These are phyloP conservation scores for Scaptomyza flava DNA, from an alignment of 2,888 invertebrate species.

Conservation along the genomic window DNA sequence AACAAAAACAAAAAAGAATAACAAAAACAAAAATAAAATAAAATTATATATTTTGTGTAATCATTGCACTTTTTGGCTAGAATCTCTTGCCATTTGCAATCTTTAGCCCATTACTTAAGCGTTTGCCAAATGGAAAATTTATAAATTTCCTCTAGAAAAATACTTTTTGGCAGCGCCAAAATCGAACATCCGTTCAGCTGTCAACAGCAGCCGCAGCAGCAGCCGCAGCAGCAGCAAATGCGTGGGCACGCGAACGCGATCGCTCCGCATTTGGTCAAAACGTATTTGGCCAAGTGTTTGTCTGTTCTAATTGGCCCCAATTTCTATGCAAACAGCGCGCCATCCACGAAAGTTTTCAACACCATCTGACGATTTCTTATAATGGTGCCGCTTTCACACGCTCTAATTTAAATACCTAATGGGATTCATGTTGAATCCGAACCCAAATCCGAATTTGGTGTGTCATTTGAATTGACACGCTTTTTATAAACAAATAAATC, in stretches of 20 bases:
- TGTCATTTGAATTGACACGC: slow-evolving; percentile 36
- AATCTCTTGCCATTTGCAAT: slow-evolving; percentile 10
- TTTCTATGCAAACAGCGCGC: slow-evolving; percentile 73
- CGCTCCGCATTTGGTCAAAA: slow-evolving; percentile 50
- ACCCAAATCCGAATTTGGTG: slow-evolving; percentile 24
- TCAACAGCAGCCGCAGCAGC: slow-evolving; percentile 22
- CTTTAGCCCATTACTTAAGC: slow-evolving; percentile 8
- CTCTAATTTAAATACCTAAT: slow-evolving; percentile 66
- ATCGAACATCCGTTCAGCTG: slow-evolving; percentile 65
- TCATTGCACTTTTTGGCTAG: slow-evolving; percentile 21
- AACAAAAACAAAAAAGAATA: slow-evolving; percentile 26
- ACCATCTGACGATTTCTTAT: slow-evolving; percentile 53
- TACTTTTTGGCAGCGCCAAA: slow-evolving; percentile 35
- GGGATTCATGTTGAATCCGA: slow-evolving; percentile 24
- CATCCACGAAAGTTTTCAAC: slow-evolving; percentile 42
- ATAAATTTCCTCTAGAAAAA: slow-evolving; percentile 26
- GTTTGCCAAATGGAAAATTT: slow-evolving; percentile 18
- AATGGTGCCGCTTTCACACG: slow-evolving; percentile 70
- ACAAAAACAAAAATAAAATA: slow-evolving; percentile 20
- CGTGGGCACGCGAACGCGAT: slow-evolving; percentile 50
- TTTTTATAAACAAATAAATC: background rate
- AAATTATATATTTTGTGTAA: slow-evolving; percentile 26
- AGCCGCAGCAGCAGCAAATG: slow-evolving; percentile 15
- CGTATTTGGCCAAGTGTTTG: slow-evolving; percentile 34
- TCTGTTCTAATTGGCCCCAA: slow-evolving; percentile 66